Conservation (phyloP, 2,888 invertebrate species). For the Agrochola lota region DNA sequence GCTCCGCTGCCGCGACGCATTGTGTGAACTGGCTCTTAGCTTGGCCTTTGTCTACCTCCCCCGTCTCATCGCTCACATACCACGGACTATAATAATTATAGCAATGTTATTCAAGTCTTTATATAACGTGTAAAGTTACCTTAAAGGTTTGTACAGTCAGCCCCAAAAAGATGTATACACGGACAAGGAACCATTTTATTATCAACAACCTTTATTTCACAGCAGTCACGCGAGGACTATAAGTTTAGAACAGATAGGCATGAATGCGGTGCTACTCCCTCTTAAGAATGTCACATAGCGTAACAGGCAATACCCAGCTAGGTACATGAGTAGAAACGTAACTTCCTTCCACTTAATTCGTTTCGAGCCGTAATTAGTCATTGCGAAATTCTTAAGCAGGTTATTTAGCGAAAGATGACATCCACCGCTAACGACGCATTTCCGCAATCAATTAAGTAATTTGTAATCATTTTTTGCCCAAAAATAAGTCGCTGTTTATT, state of each 20-base stretch:
- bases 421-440: conserved; percentile 39
- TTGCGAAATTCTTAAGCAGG: conserved; percentile 38
- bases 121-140: too few species aligned
- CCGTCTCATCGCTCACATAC: too few species aligned
- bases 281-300: conserved; percentile 28
- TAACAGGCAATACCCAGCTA: conserved; percentile 27
- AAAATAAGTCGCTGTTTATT: conserved; percentile 1
- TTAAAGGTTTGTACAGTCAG: too few species aligned
- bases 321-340: conserved; percentile 24
- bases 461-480: conserved; percentile 23
- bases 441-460: conserved; percentile 41
- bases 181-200: too few species aligned
- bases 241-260: conserved; percentile 7
- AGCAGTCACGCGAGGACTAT: not conserved
- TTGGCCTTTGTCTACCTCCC: too few species aligned
- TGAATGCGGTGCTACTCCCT: conserved; percentile 7
- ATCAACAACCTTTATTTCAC: too few species aligned
- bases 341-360: conserved; percentile 53
- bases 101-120: too few species aligned
- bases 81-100: too few species aligned
- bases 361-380: conserved; percentile 25
- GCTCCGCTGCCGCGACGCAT: too few species aligned
- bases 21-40: too few species aligned
- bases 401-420: conserved; percentile 44
- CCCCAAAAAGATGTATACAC: too few species aligned